Base-by-base conservation (phyloP, 1,140 invertebrate genomes). In the Glossosoma conforme region DNA sequence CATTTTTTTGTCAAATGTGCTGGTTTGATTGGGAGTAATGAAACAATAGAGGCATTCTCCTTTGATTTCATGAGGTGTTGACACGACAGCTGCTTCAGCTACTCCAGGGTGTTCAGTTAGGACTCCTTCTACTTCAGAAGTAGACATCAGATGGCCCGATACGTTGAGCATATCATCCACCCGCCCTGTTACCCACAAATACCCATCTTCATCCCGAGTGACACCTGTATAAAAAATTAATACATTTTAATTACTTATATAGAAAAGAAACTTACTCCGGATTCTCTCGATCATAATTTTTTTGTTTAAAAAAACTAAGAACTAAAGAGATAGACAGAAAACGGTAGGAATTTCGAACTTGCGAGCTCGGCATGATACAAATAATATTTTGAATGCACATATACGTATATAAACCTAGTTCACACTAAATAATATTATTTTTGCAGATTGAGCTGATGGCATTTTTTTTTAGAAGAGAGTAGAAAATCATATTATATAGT, bases 161-260 rank as follows among this genome's bases (percentile, higher is more conserved):
- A 98, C 94, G 69, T 99, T 98, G 40, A 98, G 72, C 91, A 98
- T 94, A 63, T 99, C 96, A 69, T 98, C 96, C 11, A 98, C 89
- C 40, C 96, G 81, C 0, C 96, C 96, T 1, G 95, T 98, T 15
- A 99, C 86, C 93, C 94, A 98, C 13, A 96, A 72, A 68, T 97
- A 97, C 2, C 95, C 95, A 69, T 99, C 95, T 10, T 83, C 78
- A 67, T 98, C 96, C 47, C 93, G 74, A 61, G 81, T 80, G 0
- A 91, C 93, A 43, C 93, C 92, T 91, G 53, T 10, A 57, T 43
- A 57, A 11, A 45, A n/a, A 17, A 43, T n/a, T 18, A 40, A 18
- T 40, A 40, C 14, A 40, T 40, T 40, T 40, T 4, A 3, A 20
- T n/a, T 20, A 40, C 13, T 40, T 40, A 20, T 4, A 9, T 14